Base-by-base conservation (phyloP, 1,140 invertebrate species). In the Stegodyphus dumicola region DNA sequence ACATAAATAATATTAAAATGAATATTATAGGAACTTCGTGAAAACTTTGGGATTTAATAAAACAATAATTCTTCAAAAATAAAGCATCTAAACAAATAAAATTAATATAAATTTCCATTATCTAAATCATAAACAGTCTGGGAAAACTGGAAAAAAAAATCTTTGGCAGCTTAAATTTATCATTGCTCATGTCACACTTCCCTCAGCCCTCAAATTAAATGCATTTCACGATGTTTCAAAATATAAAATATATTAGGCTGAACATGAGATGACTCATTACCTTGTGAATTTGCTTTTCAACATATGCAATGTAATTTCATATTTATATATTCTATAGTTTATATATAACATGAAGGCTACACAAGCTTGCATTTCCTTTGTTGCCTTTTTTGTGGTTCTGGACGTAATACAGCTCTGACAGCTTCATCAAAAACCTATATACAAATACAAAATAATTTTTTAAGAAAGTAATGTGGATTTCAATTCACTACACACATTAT, bases 391-490 rank as follows among this genome's bases (percentile, higher is more conserved):
- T 96, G 94, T 53, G 96, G 96, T 91, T 97, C 96, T 69, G 97
- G 97, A 92, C 96, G 93, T 89, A 99, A 92, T 73, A 99, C 97
- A 69, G 97, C 96, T 88, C 97, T 92, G 51, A 99, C 97, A 51
- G 97, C 97, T 93, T 99, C 97, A 89, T 99, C 97, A 92, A 99
- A 99, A 70, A 99, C 97, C 94, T 97, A 91, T 13, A n/a, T 6
- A 73, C 11, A 73, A 52, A 73, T 33, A 33, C 33, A 33, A 33
- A 33, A 33, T 33, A n/a, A 33, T 33, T 33, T 33, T 33, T 33
- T 33, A 33, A 33, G 33, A 33, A 33, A 33, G 33, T 33, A 33
- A 33, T 33, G 33, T 33, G 33, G 33, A 33, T 33, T 33, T 3
- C 33, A 33, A 33, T 33, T 33, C 3, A 33, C 3, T 33, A 33